phyloP scores from a whole-genome alignment of 2,888 invertebrate genomes.

The Acrobasis repandana region DNA sequence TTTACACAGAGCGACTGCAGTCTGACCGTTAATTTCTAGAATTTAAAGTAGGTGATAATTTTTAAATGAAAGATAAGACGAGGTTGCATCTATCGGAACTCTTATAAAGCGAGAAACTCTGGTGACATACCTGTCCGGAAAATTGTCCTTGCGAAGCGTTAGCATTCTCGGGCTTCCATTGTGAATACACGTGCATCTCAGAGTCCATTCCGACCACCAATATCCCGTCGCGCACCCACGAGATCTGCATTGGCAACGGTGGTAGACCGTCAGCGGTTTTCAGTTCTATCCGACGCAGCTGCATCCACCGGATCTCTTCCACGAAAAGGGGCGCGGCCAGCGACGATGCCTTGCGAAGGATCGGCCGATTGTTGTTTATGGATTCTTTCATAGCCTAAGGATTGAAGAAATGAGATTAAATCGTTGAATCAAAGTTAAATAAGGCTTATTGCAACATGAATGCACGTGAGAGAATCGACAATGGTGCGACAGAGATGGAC shows the following conservation, averaged over 20 bases:
- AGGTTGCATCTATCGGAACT: too few species aligned
- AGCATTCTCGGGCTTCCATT: slow-evolving; percentile 92
- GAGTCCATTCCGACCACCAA: slow-evolving; percentile 99
- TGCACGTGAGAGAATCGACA: too few species aligned
- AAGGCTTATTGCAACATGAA: too few species aligned
- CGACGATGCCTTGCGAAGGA: slow-evolving; percentile 95
- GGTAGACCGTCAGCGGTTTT: slow-evolving; percentile 97
- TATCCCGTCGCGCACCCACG: slow-evolving; percentile 99
- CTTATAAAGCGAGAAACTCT: too few species aligned
- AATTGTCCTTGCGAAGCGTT: slow-evolving; percentile 52
- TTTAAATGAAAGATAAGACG: too few species aligned
- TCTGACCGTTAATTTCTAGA: too few species aligned
- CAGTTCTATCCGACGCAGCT: slow-evolving; percentile 93
- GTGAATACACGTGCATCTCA: slow-evolving; percentile 99
- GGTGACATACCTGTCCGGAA: slow-evolving; percentile 50
- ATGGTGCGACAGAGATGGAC: too few species aligned
- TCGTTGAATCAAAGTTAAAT: too few species aligned
- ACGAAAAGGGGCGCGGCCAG: slow-evolving; percentile 94
- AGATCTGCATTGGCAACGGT: slow-evolving; percentile 98
- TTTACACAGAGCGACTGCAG: too few species aligned
- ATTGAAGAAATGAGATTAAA: slow-evolving; percentile 10
- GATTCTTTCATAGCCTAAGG: slow-evolving; percentile 91
- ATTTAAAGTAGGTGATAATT: too few species aligned
- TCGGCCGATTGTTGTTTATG: slow-evolving; percentile 91
- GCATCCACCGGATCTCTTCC: slow-evolving; percentile 98